Evolutionary conservation across 2,888 invertebrate species (phyloP).

Genomic region (Halocaridina rubra): DNA sequence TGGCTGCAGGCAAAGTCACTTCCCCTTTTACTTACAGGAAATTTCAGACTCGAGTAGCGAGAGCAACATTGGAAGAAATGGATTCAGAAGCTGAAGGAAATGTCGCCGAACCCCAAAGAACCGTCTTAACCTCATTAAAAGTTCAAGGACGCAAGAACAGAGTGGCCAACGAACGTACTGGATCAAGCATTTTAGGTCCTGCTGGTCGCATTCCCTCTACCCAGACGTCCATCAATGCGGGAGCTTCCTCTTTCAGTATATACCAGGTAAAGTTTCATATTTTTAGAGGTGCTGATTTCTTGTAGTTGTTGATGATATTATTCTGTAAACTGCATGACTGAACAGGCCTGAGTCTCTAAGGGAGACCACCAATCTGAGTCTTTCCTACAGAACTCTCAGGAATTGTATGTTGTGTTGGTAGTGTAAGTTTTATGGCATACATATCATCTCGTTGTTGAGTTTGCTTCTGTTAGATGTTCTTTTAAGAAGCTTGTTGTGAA

Average conservation of each 20-base stretch:
- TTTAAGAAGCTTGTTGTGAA: too few species aligned
- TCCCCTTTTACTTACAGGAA: slow-evolving; percentile 76
- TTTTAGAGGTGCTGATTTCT: not conserved
- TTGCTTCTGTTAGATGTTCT: too few species aligned
- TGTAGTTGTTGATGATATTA: not conserved
- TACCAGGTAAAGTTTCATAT: slow-evolving; percentile 38
- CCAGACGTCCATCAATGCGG: slow-evolving; percentile 12
- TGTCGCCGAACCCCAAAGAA: slow-evolving; percentile 66
- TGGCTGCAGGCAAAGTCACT: not conserved
- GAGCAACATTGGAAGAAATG: slow-evolving; percentile 71
- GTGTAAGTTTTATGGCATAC: not conserved
- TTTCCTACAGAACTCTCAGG: not conserved
- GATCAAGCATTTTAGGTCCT: slow-evolving; percentile 42
- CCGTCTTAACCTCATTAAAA: slow-evolving; percentile 66
- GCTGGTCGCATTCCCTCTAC: slow-evolving; percentile 35
- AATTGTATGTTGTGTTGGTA: not conserved
- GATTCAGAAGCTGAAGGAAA: slow-evolving; percentile 70
- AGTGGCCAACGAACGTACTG: slow-evolving; percentile 70
- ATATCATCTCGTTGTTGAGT: too few species aligned
- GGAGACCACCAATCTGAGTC: not conserved
- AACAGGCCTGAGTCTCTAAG: not conserved
- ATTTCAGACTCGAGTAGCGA: slow-evolving; percentile 79
- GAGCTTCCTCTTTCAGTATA: slow-evolving; percentile 31
- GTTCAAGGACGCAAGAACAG: slow-evolving; percentile 68
- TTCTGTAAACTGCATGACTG: not conserved